These are phyloP conservation scores for Triplophysa dalaica DNA, from an alignment of 2,113 vertebrate genomes.

Conservation along the genomic window DNA sequence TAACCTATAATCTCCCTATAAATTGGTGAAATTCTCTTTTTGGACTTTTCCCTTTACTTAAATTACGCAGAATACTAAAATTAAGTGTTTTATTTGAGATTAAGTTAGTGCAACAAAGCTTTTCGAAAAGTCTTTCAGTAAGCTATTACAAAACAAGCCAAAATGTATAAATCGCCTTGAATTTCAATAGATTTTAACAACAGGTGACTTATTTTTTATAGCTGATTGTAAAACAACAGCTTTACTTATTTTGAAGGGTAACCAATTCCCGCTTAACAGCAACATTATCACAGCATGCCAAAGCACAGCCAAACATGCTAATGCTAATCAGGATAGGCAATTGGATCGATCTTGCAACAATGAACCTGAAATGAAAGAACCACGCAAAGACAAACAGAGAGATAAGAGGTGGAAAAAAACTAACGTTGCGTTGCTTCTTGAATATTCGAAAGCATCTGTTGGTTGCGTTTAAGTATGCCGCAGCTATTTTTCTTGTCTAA, in stretches of 20 bases:
- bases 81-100: not conserved
- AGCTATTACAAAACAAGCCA: not conserved
- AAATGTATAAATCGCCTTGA: not conserved
- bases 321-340: conserved; percentile 52
- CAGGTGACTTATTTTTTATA: not conserved
- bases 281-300: conserved; percentile 47
- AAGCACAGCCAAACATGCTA: conserved; percentile 50
- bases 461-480: not conserved
- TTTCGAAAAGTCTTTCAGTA: not conserved
- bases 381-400: not conserved
- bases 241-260: conserved; percentile 52
- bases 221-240: not conserved
- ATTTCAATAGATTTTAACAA: not conserved
- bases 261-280: conserved; percentile 48
- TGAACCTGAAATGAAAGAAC: not conserved
- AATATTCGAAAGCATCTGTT: conserved; percentile 4
- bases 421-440: conserved; percentile 15
- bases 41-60: too few relatives aligned
- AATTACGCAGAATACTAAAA: too few relatives aligned
- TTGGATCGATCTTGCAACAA: conserved; percentile 37
- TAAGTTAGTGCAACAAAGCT: not conserved
- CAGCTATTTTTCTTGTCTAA: conserved; percentile 46
- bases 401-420: not conserved
- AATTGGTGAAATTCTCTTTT: too few relatives aligned
- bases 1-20: too few relatives aligned